A percentile compares a stretch with the other conserved stretches of the same genome.
Evolutionary conservation across 1,140 invertebrate species (phyloP).

Genomic region (Eubasilissa regina): DNA sequence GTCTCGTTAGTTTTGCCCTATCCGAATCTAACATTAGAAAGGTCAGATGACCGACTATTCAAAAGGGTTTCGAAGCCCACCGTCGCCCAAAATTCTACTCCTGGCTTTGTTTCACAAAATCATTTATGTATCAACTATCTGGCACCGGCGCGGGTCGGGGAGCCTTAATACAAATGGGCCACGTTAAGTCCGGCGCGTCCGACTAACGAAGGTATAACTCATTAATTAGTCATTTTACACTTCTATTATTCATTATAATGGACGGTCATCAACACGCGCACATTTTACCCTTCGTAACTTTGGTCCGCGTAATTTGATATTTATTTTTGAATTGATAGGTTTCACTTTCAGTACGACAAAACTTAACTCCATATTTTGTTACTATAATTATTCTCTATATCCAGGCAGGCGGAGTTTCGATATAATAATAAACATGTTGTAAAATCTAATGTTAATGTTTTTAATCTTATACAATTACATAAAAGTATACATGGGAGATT

Average conservation of each 20-base stretch:
- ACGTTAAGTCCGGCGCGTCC: conserved; percentile 13
- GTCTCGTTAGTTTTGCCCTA: not conserved
- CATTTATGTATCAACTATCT: conserved; percentile 23
- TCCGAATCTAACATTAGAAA: not conserved
- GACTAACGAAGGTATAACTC: conserved; percentile 46
- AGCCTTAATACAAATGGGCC: conserved; percentile 30
- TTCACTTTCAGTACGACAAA: too few relatives aligned
- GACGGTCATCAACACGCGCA: conserved; percentile 5
- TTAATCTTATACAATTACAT: too few relatives aligned
- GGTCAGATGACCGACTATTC: not conserved
- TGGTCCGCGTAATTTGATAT: too few relatives aligned
- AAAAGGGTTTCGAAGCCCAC: not conserved
- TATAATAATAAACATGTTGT: too few relatives aligned
- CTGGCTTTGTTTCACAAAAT: conserved; percentile 28
- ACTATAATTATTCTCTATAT: too few relatives aligned
- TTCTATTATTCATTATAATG: conserved; percentile 22
- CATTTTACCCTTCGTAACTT: conserved; percentile 4
- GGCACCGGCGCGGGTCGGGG: conserved; percentile 2
- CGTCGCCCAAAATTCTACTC: not conserved
- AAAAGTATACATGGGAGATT: too few relatives aligned
- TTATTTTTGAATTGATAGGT: too few relatives aligned
- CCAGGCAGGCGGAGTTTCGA: too few relatives aligned
- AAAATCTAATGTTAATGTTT: too few relatives aligned
- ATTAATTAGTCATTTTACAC: conserved; percentile 46
- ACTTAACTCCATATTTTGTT: too few relatives aligned